Evolutionary conservation across 2,888 invertebrate species (phyloP), one percentile per base, ranked within the genome.

Genomic region (Troides helena): DNA sequence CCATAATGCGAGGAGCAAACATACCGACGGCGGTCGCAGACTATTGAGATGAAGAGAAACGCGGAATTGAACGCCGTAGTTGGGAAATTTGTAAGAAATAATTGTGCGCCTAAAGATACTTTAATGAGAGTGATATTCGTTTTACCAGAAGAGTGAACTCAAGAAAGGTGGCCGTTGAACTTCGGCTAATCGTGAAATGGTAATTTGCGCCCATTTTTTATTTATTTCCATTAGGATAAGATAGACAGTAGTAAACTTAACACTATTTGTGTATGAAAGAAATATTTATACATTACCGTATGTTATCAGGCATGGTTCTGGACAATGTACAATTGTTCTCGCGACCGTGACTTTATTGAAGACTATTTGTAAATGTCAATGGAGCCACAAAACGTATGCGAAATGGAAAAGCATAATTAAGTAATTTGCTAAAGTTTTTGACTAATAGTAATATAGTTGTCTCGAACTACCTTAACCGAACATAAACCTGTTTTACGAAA

Each of bases 1-100:
- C 67, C 67, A 72, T 66, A 65, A 69, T 72, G 71, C 64, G 72
- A 71, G 69, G 67, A 67, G 61, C 69, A 72, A 75, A 74, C 61
- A 74, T 12, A 69, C 61, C 23, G 23, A 39, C 61, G 36, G 39
- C 36, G 56, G 23, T 25, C 39, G 58, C 64, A 59, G 59, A 70
- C 64, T 56, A 62, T 59, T 63, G 70, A 63, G n/a, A 70, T 70
- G 62, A 65, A 61, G 25, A 62, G 30, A 46, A 61, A 59, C 59
- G 60, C 36, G 39, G 60, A 36, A 30, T 43, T 39, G 23, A 7
- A 67, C 18, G 36, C 39, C 30, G 39, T 50, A 39, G 60, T 64
- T 23, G 56, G 25, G 56, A 60, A 67, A 70, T 59, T 62, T 58
- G 50, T 23, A 1, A 67, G 12, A 62, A 69, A 58, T 58, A 67